Percentiles rank a stretch among this genome's conserved stretches.
Evolutionary conservation across 2,113 vertebrate genomes (phyloP).

Genomic region (Motacilla alba): DNA sequence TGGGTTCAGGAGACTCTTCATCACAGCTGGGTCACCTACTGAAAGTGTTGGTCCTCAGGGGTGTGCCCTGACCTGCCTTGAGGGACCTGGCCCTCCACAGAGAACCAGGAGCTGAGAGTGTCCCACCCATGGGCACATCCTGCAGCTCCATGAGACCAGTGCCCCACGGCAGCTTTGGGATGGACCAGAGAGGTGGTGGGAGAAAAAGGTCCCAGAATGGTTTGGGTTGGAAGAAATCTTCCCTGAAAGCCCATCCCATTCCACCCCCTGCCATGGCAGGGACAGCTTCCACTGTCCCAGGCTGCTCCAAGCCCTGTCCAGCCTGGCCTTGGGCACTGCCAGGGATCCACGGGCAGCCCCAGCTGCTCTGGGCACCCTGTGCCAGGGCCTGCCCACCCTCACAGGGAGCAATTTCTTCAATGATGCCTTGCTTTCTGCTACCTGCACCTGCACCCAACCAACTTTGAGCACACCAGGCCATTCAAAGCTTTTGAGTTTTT

Average conservation of each 20-base stretch:
- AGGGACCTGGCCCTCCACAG: background rate
- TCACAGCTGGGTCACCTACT: background rate
- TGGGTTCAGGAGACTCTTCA: background rate
- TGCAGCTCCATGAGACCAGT: background rate
- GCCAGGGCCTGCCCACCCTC: too few relatives aligned
- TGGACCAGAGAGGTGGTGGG: background rate
- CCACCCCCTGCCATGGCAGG: too few relatives aligned
- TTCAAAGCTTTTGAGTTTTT: background rate
- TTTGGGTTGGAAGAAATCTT: background rate
- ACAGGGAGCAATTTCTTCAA: too few relatives aligned
- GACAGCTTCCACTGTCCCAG: too few relatives aligned
- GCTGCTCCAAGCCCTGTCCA: too few relatives aligned
- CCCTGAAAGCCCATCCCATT: background rate
- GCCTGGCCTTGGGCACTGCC: too few relatives aligned
- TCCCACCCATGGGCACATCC: background rate
- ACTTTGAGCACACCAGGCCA: background rate
- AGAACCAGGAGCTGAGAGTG: background rate
- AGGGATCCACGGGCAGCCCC: too few relatives aligned
- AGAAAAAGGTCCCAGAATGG: background rate
- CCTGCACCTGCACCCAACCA: background rate
- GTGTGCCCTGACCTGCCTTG: background rate
- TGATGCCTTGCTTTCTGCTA: background rate
- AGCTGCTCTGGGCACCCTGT: too few relatives aligned
- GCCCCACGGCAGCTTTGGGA: fast-evolving
- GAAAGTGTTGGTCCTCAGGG: fast-evolving